Base-by-base conservation (phyloP, 2,888 invertebrate species). In the Trachelus tabidus region DNA sequence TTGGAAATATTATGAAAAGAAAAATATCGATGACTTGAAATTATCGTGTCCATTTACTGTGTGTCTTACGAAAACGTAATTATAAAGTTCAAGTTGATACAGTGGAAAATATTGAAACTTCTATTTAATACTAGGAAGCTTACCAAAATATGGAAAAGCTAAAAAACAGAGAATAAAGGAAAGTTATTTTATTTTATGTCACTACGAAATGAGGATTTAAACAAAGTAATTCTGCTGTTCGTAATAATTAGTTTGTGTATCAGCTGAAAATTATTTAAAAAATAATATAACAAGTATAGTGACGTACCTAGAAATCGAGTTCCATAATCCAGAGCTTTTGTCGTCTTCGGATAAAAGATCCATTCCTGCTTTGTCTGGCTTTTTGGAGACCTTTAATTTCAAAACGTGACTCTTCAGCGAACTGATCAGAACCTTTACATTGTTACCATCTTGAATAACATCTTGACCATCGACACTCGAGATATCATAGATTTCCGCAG, bases 401-500 rank as follows among this genome's bases (percentile, higher is more conserved):
- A 99, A 95, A 68, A 98, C 98, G 91, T 98, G 97, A 69, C 98
- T 97, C 77, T 97, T 95, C 91, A 98, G 95, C 75, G 96, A 96
- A 87, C 95, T 95, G 88, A 98, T 95, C 82, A 97, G 92, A 76
- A 97, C 95, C 91, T 96, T 95, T 77, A 97, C 90, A 33, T 89
- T 87, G 56, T 92, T 90, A 11, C 87, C 87, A 6, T 90, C 87
- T 78, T 93, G 93, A 37, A 93, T 88, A 0, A 93, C 92, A 78
- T 93, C 93, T 69, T 92, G 91, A 3, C 93, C 93, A 77, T 93
- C 93, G 33, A 93, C 92, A 80, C 91, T 92, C 35, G 85, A 87
- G 35, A 99, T 98, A 86, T 98, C 96, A 91, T 99, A 99, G 82
- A 99, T 97, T 79, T 99, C 99, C 2, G 95, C 94, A 3, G 99